Percentiles rank a stretch among this genome's conserved stretches.
Evolutionary conservation across 2,888 invertebrate species (phyloP).

Genomic region (Geophilus truncorum): DNA sequence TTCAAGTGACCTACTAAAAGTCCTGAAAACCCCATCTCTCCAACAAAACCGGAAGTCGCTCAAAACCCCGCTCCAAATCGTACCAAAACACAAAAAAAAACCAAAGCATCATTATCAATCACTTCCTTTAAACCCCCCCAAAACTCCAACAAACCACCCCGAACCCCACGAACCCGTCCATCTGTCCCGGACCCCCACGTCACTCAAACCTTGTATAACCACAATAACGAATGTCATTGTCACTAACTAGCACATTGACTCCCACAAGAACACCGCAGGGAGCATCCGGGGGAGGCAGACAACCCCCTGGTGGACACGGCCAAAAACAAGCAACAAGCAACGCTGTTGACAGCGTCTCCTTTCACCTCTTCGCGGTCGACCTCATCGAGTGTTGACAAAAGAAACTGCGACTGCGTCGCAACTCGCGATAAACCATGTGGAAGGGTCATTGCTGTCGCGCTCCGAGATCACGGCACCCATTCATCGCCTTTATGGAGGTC

Average conservation of each 20-base stretch:
- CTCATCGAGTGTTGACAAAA: conserved; percentile 6
- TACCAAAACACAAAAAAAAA: no score
- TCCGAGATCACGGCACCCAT: background rate
- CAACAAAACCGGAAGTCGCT: no score
- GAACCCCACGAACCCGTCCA: background rate
- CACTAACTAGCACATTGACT: conserved; percentile 10
- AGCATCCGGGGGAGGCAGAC: background rate
- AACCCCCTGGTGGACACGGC: background rate
- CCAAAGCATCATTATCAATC: no score
- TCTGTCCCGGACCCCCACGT: background rate
- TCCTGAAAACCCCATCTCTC: no score
- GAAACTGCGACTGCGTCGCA: background rate
- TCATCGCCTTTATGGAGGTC: background rate
- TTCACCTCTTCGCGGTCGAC: background rate
- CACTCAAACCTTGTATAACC: background rate
- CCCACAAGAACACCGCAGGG: background rate
- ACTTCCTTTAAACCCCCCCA: no score
- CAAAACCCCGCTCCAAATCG: no score
- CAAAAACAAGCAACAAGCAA: background rate
- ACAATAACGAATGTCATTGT: conserved; percentile 2
- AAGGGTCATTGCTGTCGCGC: conserved; percentile 4
- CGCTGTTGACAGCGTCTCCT: background rate
- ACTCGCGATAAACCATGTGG: background rate
- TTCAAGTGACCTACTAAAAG: no score
- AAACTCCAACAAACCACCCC: background rate